Percentiles rank a stretch among this genome's conserved stretches.
phyloP scores from a whole-genome alignment of 2,797 vertebrate species.

The Rhinoraja longicauda region DNA sequence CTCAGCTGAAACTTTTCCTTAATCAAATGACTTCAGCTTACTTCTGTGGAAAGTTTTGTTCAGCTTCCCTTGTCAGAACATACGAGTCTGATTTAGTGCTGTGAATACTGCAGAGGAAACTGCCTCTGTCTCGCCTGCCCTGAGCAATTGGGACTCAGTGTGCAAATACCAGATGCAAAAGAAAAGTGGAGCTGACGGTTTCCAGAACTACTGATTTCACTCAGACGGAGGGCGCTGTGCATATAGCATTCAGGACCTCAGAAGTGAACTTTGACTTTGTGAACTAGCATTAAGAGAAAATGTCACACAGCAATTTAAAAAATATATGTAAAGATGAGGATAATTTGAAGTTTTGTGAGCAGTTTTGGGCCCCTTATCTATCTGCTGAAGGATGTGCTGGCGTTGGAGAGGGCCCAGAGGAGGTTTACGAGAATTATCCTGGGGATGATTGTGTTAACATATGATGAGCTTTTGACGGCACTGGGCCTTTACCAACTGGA shows the following conservation, averaged over 20 bases:
- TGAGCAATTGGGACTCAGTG: conserved; percentile 14
- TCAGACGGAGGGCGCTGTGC: background rate
- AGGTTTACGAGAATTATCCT: no score
- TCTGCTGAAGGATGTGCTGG: no score
- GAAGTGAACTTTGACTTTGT: background rate
- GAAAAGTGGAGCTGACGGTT: conserved; percentile 17
- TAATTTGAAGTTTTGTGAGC: no score
- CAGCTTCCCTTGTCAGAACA: conserved; percentile 38
- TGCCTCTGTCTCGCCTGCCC: conserved; percentile 26
- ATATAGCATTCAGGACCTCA: background rate
- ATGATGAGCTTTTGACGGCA: no score
- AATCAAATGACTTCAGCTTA: background rate
- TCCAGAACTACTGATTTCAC: conserved; percentile 36
- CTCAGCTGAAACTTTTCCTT: conserved; percentile 2
- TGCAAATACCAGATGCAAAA: conserved; percentile 31
- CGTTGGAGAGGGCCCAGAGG: no score
- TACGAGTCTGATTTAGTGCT: conserved; percentile 38
- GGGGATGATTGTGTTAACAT: no score
- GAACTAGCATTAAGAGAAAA: background rate
- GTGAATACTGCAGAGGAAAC: conserved; percentile 30
- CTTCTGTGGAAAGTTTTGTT: conserved; percentile 32
- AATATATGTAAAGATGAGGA: background rate
- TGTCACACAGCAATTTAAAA: background rate
- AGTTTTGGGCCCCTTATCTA: no score
- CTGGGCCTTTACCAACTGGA: no score